These are phyloP conservation scores for Macroramphosus scolopax DNA, from an alignment of 2,797 vertebrate genomes.

Conservation along the genomic window DNA sequence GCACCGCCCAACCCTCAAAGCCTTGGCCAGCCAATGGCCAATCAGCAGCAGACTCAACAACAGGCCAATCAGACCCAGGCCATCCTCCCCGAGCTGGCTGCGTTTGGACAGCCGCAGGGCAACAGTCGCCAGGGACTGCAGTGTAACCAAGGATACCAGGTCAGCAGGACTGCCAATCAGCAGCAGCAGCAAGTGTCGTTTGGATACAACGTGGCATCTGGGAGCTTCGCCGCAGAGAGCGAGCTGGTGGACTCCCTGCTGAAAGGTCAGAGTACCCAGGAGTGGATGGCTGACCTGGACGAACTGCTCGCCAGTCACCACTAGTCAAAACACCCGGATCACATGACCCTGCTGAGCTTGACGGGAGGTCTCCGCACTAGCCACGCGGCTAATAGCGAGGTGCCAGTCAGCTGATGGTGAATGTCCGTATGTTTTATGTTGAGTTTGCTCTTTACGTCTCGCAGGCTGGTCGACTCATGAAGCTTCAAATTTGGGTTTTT, in stretches of 20 bases:
- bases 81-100: constrained; percentile 82
- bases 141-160: constrained; percentile 90
- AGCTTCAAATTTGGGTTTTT: not conserved
- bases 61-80: constrained; percentile 79
- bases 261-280: constrained; percentile 93
- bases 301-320: constrained; percentile 91
- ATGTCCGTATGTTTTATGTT: not conserved
- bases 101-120: constrained; percentile 82
- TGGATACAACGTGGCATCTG: constrained; percentile 82
- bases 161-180: constrained; percentile 83
- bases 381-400: not conserved
- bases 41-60: constrained; percentile 79
- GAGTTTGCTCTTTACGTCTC: not conserved
- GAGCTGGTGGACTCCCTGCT: constrained; percentile 95
- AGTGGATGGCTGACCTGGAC: constrained; percentile 97
- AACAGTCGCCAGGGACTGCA: constrained; percentile 81
- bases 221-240: constrained; percentile 84
- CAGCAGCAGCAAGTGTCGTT: constrained; percentile 86
- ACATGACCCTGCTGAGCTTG: constrained; percentile 12
- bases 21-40: constrained; percentile 57
- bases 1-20: constrained; percentile 71
- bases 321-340: constrained; percentile 33
- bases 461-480: not conserved
- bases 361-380: not conserved
- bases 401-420: not conserved